Evolutionary conservation across 2,797 vertebrate species (phyloP), one percentile per base, ranked within the genome.

Genomic region (Melopsittacus undulatus): DNA sequence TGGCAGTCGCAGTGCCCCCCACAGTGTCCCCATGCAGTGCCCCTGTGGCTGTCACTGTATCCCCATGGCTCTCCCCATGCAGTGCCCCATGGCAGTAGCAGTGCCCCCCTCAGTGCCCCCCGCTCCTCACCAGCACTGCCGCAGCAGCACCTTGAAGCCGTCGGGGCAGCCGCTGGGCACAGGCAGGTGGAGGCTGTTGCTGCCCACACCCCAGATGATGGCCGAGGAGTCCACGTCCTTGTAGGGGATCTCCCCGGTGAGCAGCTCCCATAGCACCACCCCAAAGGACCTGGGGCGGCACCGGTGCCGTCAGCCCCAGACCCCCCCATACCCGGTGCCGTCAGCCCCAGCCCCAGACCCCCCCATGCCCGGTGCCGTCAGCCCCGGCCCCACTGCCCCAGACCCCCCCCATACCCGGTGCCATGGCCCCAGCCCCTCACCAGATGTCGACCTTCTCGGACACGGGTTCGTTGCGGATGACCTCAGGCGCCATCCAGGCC

Each of bases 391-490:
- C 7, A 4, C 30, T 59, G 21, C 48, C 61, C 38, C 36, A 9
- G 2, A 3, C 13, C 19, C 3, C 38, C 18, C 98, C 7, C 29
- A 26, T 16, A 6, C 27, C 29, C 17, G 36, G 48, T 40, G 20
- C 54, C 38, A 36, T 13, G 38, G 36, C 36, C 36, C 38, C 38
- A 51, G 46, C 38, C 68, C 98, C 98, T 97, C 98, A 99, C 99
- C 99, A 99, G 97, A 99, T 99, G 97, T 99, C 99, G 43, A 99
- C 99, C 97, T 99, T 99, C 97, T 99, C 99, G 5, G 99, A 99
- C 56, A 99, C 99, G 0, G 99, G 99, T 90, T 99, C 99, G 0
- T 99, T 99, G 83, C 99, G 98, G 95, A 99, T 99, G 91, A 99
- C 99, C 97, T 99, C 99, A 0, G 99, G 99, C 4, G 99, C 99